Evolutionary conservation across 2,888 invertebrate genomes (phyloP).

Genomic region (Bembecia ichneumoniformis): DNA sequence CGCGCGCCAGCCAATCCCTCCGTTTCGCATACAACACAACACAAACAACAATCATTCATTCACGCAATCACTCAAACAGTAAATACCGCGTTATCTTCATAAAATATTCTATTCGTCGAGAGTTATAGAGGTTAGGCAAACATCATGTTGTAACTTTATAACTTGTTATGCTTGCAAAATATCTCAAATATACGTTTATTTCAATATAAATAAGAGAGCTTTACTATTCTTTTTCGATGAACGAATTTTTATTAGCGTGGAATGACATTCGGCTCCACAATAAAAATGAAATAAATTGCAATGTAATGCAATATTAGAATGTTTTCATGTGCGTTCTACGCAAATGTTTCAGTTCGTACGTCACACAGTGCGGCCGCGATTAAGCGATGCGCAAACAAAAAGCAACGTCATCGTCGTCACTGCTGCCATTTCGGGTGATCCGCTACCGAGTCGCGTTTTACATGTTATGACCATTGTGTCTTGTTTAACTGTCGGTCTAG

Average conservation of each 20-base stretch:
- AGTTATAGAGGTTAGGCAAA: too few species aligned
- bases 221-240: too few species aligned
- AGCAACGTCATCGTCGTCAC: constrained; percentile 17
- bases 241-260: too few species aligned
- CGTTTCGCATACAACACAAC: background rate
- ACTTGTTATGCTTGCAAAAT: too few species aligned
- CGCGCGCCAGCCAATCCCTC: constrained; percentile 2
- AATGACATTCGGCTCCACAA: too few species aligned
- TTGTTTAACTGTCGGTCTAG: too few species aligned
- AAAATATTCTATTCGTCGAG: too few species aligned
- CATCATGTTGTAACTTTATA: too few species aligned
- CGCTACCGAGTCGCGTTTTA: constrained; percentile 3
- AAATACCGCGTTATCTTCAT: background rate
- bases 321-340: background rate
- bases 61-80: background rate
- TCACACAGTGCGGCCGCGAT: constrained; percentile 21
- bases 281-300: too few species aligned
- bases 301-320: too few species aligned
- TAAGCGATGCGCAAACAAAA: constrained; percentile 24
- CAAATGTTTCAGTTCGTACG: constrained; percentile 12
- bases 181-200: too few species aligned
- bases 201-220: too few species aligned
- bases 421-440: constrained; percentile 15
- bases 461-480: constrained; percentile 1
- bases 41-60: background rate